Conservation (phyloP, 2,797 vertebrate species). For the Phalloptychus januarius region DNA sequence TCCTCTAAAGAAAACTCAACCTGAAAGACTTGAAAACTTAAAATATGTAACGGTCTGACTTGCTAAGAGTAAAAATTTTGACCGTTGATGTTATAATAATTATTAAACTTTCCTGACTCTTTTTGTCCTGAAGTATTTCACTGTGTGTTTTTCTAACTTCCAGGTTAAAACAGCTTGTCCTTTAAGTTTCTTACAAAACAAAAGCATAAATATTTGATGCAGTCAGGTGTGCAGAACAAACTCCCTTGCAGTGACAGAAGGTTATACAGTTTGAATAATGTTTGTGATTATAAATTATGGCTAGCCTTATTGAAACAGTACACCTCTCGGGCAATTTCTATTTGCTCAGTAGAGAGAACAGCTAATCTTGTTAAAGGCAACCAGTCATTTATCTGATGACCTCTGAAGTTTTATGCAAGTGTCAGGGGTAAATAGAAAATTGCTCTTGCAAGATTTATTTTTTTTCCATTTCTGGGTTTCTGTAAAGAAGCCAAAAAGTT, state of each 20-base stretch:
- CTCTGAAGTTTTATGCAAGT: conserved; percentile 49
- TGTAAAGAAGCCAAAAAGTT: conserved; percentile 8
- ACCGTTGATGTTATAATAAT: neutral
- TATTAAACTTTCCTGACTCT: neutral
- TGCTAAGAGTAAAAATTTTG: neutral
- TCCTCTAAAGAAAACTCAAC: neutral
- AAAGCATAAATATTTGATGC: conserved; percentile 21
- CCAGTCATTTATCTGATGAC: conserved; percentile 64
- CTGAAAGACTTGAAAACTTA: neutral
- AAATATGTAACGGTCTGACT: neutral
- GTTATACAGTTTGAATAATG: conserved; percentile 69
- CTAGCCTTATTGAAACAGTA: conserved; percentile 69
- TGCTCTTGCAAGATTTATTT: conserved; percentile 8
- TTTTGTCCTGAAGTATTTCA: neutral
- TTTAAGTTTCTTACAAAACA: conserved; percentile 16
- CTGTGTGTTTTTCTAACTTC: neutral
- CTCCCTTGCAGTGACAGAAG: conserved; percentile 42
- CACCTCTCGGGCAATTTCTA: conserved; percentile 59
- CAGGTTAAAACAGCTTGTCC: conserved; percentile 4
- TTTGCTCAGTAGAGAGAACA: conserved; percentile 51
- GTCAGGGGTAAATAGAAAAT: conserved; percentile 34
- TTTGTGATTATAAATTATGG: conserved; percentile 60
- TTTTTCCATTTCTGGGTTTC: conserved; percentile 13
- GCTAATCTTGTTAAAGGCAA: conserved; percentile 51
- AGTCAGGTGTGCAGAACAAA: conserved; percentile 14